Conservation (phyloP, 2,797 vertebrate species). For the Urophycis tenuis region DNA sequence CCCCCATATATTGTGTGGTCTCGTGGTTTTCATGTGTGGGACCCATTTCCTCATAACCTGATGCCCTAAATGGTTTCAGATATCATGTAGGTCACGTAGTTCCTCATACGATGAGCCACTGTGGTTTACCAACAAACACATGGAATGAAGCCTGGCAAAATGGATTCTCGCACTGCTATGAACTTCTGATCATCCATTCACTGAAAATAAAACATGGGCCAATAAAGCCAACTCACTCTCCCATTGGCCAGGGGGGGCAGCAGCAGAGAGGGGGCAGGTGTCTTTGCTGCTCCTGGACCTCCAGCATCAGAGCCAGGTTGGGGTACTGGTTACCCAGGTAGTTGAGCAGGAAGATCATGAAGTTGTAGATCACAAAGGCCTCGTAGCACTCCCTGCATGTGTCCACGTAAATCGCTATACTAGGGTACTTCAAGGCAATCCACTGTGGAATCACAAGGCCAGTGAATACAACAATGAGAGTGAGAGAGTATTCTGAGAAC, state of each 20-base stretch:
- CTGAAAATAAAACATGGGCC: background rate
- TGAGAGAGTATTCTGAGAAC: background rate
- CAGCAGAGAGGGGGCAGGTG: constrained; percentile 94
- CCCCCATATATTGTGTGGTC: too few relatives aligned
- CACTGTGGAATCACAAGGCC: constrained; percentile 67
- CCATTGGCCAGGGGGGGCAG: constrained; percentile 95
- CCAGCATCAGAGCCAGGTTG: constrained; percentile 89
- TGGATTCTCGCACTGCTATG: background rate
- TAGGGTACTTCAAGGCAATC: constrained; percentile 92
- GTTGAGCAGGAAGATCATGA: constrained; percentile 97
- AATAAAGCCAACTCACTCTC: constrained; percentile 83
- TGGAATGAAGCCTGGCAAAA: too few relatives aligned
- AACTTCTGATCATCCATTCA: background rate
- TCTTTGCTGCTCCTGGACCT: constrained; percentile 93
- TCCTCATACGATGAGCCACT: too few relatives aligned
- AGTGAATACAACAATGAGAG: background rate
- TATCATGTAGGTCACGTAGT: too few relatives aligned
- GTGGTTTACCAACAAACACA: too few relatives aligned
- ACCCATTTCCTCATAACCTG: background rate
- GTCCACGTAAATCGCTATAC: constrained; percentile 96
- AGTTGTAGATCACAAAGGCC: constrained; percentile 98
- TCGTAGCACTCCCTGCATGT: constrained; percentile 98
- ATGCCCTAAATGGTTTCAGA: too few relatives aligned
- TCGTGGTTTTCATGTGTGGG: background rate
- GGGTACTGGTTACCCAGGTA: constrained; percentile 92